Evolutionary conservation across 2,888 invertebrate species (phyloP), one percentile per base, ranked within the genome.

Genomic region (Charanyca ferruginea): DNA sequence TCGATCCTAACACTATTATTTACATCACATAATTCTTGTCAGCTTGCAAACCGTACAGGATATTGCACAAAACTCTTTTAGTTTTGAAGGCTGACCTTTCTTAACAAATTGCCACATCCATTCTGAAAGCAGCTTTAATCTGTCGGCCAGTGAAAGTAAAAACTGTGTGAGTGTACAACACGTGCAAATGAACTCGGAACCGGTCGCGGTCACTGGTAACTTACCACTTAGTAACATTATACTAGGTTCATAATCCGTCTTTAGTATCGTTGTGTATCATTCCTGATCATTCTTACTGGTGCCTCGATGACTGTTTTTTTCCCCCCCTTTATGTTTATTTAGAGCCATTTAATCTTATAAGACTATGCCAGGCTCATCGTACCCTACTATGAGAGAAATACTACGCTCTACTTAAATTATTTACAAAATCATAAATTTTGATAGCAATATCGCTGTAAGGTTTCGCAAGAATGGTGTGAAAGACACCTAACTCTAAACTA

Each of bases 121-220:
- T 48, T 51, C 23, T 23, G 38, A 59, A 45, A 73, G 68, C 51
- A 53, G 35, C 38, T 75, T 57, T 52, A 57, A 75, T 69, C 58
- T 47, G 18, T 44, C 25, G 45, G 23, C 38, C 8, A 77, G 82
- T 81, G 82, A 82, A 82, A 82, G 82, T 82, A 77, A 81, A 69
- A 68, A 65, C 51, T 60, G 42, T n/a, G 38, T 25, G 57, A 45
- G 48, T 49, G 53, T 61, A 57, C 8, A 57, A 28, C 64, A 65
- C 48, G 65, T 67, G 77, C 65, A 54, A 67, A 72, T 66, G 69
- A 73, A 66, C 66, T 69, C 67, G 23, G 60, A 72, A 77, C 82
- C 70, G 77, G 82, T 81, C 66, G 44, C 53, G 53, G 76, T 51
- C 72, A 65, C 66, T 69, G 51, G 45, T 78, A 45, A 25, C 61